Evolutionary conservation across 2,888 invertebrate genomes (phyloP), one percentile per base, ranked within the genome.

Genomic region (Elegia similella): DNA sequence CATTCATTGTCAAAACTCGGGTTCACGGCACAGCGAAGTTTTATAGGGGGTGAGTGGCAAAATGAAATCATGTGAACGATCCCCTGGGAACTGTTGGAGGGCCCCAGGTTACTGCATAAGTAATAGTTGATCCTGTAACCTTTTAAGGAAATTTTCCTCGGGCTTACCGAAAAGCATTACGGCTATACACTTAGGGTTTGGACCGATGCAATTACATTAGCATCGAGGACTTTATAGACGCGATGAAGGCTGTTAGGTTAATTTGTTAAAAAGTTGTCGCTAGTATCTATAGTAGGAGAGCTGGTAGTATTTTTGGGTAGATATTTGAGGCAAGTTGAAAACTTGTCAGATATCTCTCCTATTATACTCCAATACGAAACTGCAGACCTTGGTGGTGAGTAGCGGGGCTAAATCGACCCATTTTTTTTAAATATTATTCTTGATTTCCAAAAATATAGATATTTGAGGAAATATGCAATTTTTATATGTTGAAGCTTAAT

Each of bases 41-140:
- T 30, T 30, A 54, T 30, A 52, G 53, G 43, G 30, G 43, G n/a
- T 34, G 38, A 50, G 50, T 62, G 62, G 64, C 61, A 52, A 59
- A 77, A 73, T 72, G 73, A 76, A 77, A 75, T 78, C 73, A 73
- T 74, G 69, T 67, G 70, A 64, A 66, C 62, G 66, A 76, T 75
- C 61, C 75, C 73, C 73, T 73, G 65, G 72, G 67, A 78, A 86
- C 84, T 74, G 55, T 59, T 87, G 88, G 90, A 86, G 71, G 88
- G 84, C 84, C 76, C 77, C 81, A 76, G 81, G 80, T 84, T 88
- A 88, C 92, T 92, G 92, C 92, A 92, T 92, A 92, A 92, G 88
- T 92, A 90, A 92, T 91, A 89, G 83, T 85, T 7, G 50, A 7
- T 50, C 13, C 13, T 12, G 56, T 42, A 56, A 56, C 48, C 56